Conservation (phyloP, 2,888 invertebrate species). For the Acleris cristana region DNA sequence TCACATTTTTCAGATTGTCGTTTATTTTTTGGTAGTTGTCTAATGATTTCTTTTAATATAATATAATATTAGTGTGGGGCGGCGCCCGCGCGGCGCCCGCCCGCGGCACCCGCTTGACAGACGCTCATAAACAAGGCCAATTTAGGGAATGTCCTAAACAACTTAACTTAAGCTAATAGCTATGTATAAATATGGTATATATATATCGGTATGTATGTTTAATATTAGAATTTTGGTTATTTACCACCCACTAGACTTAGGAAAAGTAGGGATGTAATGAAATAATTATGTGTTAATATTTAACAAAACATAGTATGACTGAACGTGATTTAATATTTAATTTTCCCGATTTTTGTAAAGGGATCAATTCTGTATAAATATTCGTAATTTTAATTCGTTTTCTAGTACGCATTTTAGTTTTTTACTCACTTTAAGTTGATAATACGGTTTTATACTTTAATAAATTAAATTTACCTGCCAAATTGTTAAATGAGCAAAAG, state of each 20-base stretch:
- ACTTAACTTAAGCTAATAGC: constrained; percentile 83
- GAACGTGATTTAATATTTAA: constrained; percentile 79
- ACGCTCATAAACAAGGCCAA: constrained; percentile 78
- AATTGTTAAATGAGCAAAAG: constrained; percentile 78
- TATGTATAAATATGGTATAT: constrained; percentile 83
- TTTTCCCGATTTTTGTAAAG: constrained; percentile 72
- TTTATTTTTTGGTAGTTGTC: constrained; percentile 50
- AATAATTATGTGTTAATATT: constrained; percentile 82
- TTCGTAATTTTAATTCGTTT: constrained; percentile 82
- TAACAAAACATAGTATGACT: constrained; percentile 81
- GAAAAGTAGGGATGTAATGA: constrained; percentile 81
- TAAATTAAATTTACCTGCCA: constrained; percentile 80
- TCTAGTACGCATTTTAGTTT: constrained; percentile 81
- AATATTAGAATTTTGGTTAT: constrained; percentile 84
- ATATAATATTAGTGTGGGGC: constrained; percentile 53
- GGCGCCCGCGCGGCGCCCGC: constrained; percentile 43
- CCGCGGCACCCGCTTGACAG: constrained; percentile 70
- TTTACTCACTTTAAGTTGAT: constrained; percentile 79
- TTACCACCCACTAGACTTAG: constrained; percentile 83
- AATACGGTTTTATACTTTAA: constrained; percentile 77
- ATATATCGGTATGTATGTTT: constrained; percentile 83
- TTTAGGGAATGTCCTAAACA: constrained; percentile 80
- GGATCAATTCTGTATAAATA: constrained; percentile 80
- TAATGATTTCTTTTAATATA: constrained; percentile 71
- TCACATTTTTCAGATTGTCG: constrained; percentile 52